Conservation (phyloP, 2,888 invertebrate genomes). For the Netelia inedita region DNA sequence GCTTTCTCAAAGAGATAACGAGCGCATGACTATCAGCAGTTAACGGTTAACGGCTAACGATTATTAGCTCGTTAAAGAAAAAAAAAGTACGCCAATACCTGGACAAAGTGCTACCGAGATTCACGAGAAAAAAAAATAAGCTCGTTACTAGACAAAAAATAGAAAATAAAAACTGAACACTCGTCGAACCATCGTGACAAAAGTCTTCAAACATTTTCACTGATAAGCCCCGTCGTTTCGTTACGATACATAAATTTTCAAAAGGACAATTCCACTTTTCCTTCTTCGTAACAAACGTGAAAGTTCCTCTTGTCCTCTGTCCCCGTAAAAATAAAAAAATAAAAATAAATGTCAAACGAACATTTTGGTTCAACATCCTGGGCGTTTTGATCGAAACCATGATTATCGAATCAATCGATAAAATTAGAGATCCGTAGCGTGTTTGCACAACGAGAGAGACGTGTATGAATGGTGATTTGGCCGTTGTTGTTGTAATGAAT, state of each 20-base stretch:
- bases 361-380: background rate
- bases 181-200: background rate
- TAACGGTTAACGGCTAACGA: too few species aligned
- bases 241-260: conserved; percentile 1
- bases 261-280: background rate
- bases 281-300: conserved; percentile 34
- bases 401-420: background rate
- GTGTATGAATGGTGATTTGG: conserved; percentile 1
- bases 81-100: too few species aligned
- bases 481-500: conserved; percentile 9
- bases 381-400: background rate
- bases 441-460: background rate
- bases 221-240: background rate
- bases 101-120: too few species aligned
- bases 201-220: background rate
- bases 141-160: too few species aligned
- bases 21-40: background rate
- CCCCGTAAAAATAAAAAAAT: conserved; percentile 31
- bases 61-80: too few species aligned
- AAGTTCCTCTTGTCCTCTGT: conserved; percentile 13
- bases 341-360: background rate
- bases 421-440: background rate
- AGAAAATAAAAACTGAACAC: background rate
- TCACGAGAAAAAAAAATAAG: too few species aligned
- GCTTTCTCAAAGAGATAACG: background rate